Evolutionary conservation across 2,888 invertebrate genomes (phyloP).

Genomic region (Cyclophora albipunctata): DNA sequence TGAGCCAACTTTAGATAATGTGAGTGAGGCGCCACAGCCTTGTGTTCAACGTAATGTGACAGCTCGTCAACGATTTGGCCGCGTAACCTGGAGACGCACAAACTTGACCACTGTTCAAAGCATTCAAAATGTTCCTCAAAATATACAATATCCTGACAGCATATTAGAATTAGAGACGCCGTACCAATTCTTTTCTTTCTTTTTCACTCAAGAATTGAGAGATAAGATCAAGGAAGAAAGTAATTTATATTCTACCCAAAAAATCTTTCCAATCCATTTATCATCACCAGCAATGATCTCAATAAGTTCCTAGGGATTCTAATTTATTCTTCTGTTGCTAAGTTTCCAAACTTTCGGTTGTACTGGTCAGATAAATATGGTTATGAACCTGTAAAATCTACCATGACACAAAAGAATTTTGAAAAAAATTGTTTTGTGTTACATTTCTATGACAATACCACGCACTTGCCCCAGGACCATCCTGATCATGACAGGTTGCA

Average conservation of each 20-base stretch:
- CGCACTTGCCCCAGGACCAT: conserved; percentile 17
- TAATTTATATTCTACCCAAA: background rate
- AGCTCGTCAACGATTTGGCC: too few relatives aligned
- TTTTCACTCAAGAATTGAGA: background rate
- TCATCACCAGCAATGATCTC: background rate
- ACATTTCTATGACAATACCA: conserved; percentile 26
- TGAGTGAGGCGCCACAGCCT: too few relatives aligned
- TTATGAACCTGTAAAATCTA: conserved; percentile 11
- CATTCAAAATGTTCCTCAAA: too few relatives aligned
- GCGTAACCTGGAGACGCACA: too few relatives aligned
- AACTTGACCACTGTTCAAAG: too few relatives aligned
- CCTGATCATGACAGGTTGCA: conserved; percentile 11
- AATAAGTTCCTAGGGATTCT: conserved; percentile 13
- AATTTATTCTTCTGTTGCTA: conserved; percentile 11
- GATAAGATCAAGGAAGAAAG: background rate
- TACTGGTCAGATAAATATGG: conserved; percentile 19
- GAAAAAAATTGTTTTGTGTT: conserved; percentile 20
- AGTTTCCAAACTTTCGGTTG: conserved; percentile 14
- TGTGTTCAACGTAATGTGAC: too few relatives aligned
- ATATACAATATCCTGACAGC: too few relatives aligned
- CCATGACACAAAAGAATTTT: conserved; percentile 23
- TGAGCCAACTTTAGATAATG: too few relatives aligned
- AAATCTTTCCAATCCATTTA: background rate
- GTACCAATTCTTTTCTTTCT: background rate
- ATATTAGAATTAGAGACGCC: background rate